Conservation (phyloP, 2,888 invertebrate genomes). For the Pheosia tremula region DNA sequence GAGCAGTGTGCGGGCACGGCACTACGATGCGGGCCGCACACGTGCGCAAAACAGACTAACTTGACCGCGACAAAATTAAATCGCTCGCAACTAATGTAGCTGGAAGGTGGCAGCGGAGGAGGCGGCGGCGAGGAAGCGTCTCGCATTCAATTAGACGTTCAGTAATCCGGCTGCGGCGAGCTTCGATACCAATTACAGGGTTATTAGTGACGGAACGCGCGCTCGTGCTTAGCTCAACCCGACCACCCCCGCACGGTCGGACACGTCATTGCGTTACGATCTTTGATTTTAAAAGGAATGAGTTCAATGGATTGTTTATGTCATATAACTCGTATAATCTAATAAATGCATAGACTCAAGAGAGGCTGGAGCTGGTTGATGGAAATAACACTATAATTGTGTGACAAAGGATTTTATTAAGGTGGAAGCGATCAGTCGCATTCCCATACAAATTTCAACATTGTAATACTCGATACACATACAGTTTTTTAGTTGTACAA, state of each 20-base stretch:
- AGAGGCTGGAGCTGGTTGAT: slow-evolving; percentile 4
- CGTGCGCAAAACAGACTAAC: slow-evolving; percentile 74
- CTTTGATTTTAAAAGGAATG: slow-evolving; percentile 44
- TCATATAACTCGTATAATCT: background rate
- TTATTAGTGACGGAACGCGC: slow-evolving; percentile 79
- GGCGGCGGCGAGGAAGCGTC: slow-evolving; percentile 63
- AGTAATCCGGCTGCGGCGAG: slow-evolving; percentile 82
- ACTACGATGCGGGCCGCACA: slow-evolving; percentile 37
- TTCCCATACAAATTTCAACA: no score
- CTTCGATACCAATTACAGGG: slow-evolving; percentile 84
- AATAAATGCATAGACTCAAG: slow-evolving; percentile 3
- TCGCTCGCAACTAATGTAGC: slow-evolving; percentile 52
- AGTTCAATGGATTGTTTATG: slow-evolving; percentile 15
- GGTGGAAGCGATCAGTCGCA: no score
- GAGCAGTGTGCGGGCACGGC: slow-evolving; percentile 55
- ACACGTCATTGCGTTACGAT: slow-evolving; percentile 35
- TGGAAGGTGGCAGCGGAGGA: slow-evolving; percentile 49
- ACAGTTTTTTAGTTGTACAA: no score
- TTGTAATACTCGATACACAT: no score
- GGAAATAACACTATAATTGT: slow-evolving; percentile 4
- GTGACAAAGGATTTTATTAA: background rate
- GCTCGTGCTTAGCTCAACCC: slow-evolving; percentile 58
- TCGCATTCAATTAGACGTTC: slow-evolving; percentile 84
- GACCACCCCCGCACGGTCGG: slow-evolving; percentile 35
- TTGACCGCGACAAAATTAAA: slow-evolving; percentile 79